Percentiles rank a stretch among this genome's conserved stretches.
These are phyloP conservation scores for Drosophila pachea DNA, from an alignment of 1,140 invertebrate genomes.

Conservation along the genomic window DNA sequence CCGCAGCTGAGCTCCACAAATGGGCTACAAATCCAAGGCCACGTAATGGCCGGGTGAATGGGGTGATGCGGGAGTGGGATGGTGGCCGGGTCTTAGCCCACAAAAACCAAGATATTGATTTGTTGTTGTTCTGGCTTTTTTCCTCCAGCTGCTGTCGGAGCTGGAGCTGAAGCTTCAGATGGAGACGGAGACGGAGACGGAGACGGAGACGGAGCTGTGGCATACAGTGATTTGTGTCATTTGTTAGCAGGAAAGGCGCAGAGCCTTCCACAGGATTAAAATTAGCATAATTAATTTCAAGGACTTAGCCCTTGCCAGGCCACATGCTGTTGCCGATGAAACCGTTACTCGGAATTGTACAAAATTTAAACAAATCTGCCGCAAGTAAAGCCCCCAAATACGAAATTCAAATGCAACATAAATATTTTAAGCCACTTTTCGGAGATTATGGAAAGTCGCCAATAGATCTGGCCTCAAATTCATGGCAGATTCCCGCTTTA, in stretches of 20 bases:
- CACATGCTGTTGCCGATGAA: conserved; percentile 48
- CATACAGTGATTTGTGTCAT: conserved; percentile 46
- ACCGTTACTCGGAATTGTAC: conserved; percentile 12
- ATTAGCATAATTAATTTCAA: conserved; percentile 66
- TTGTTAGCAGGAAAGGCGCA: conserved; percentile 47
- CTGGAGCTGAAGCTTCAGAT: background rate
- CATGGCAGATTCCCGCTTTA: conserved; percentile 22
- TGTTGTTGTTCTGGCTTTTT: conserved; percentile 19
- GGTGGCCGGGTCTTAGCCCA: background rate
- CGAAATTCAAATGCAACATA: conserved; percentile 73
- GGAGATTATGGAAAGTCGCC: conserved; percentile 76
- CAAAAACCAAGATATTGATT: conserved; percentile 27
- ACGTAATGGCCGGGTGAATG: conserved; percentile 45
- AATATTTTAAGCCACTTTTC: conserved; percentile 76
- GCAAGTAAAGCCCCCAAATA: too few relatives aligned
- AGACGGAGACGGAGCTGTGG: background rate
- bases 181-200: too few relatives aligned
- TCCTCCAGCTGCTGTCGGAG: background rate
- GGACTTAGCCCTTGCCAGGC: conserved; percentile 33
- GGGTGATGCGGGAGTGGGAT: background rate
- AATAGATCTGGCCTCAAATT: conserved; percentile 67
- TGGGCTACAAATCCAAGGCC: conserved; percentile 46
- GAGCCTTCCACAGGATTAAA: conserved; percentile 54
- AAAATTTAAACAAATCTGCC: background rate
- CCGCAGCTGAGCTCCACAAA: conserved; percentile 34